These are phyloP conservation scores for Chaetogeoica ovagalla DNA, from an alignment of 2,888 invertebrate species.

Conservation along the genomic window DNA sequence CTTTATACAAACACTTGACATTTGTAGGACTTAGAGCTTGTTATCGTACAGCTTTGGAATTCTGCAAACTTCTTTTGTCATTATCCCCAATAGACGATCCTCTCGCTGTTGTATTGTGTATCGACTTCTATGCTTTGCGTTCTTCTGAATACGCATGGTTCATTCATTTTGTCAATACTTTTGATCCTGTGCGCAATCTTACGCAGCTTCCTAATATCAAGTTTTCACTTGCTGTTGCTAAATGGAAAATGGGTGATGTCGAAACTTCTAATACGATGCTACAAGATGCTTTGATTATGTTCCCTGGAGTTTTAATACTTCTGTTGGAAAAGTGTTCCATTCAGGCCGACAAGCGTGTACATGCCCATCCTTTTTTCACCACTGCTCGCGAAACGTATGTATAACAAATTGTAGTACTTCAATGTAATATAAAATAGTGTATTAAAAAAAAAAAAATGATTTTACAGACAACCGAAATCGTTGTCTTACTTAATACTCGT, in stretches of 20 bases:
- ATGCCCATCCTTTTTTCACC: slow-evolving; percentile 64
- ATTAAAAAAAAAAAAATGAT: neutral
- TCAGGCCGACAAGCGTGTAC: slow-evolving; percentile 69
- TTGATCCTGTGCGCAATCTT: slow-evolving; percentile 56
- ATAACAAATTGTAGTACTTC: neutral
- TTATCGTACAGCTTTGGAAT: slow-evolving; percentile 83
- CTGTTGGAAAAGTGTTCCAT: slow-evolving; percentile 77
- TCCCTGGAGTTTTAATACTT: slow-evolving; percentile 74
- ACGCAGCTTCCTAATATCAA: slow-evolving; percentile 84
- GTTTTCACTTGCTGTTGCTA: slow-evolving; percentile 76
- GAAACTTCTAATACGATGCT: slow-evolving; percentile 66
- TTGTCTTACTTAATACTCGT: slow-evolving; percentile 72
- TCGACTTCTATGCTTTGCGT: slow-evolving; percentile 82
- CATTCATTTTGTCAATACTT: slow-evolving; percentile 57
- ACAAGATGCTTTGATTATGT: slow-evolving; percentile 79
- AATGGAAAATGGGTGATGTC: slow-evolving; percentile 65
- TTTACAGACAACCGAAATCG: slow-evolving; percentile 61
- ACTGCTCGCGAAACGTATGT: slow-evolving; percentile 60
- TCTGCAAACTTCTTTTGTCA: slow-evolving; percentile 79
- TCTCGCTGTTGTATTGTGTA: slow-evolving; percentile 72
- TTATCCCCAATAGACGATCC: slow-evolving; percentile 78
- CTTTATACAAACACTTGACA: slow-evolving; percentile 78
- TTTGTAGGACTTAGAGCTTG: slow-evolving; percentile 80
- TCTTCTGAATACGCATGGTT: slow-evolving; percentile 76
- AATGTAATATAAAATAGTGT: neutral